Evolutionary conservation across 2,113 vertebrate species (phyloP).

Genomic region (Cheirogaleus medius): DNA sequence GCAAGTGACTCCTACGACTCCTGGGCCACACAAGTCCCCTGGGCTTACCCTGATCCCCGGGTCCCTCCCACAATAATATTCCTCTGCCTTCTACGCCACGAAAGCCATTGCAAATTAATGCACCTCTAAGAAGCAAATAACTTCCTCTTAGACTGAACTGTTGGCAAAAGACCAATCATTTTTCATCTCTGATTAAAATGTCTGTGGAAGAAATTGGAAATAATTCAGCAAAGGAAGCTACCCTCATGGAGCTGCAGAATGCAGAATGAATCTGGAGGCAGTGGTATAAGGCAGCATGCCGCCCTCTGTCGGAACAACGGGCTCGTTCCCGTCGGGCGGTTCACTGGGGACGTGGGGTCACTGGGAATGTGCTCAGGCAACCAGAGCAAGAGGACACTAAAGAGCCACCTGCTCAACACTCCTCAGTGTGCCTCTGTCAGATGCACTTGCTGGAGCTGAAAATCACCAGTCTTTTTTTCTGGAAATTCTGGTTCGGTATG

Average conservation of each 20-base stretch:
- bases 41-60: not conserved
- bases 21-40: not conserved
- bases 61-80: not conserved
- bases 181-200: slow-evolving; percentile 64
- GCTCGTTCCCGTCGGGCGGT: not conserved
- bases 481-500: not conserved
- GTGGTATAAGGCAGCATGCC: not conserved
- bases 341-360: too few species aligned
- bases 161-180: slow-evolving; percentile 24
- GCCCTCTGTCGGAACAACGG: not conserved
- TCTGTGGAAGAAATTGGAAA: slow-evolving; percentile 37
- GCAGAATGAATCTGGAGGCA: not conserved
- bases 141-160: not conserved
- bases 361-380: not conserved
- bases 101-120: not conserved
- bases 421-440: not conserved
- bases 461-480: not conserved
- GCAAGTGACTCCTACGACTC: too few species aligned
- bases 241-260: not conserved
- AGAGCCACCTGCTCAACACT: too few species aligned
- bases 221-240: not conserved
- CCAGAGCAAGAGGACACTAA: not conserved
- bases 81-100: not conserved
- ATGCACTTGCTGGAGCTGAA: not conserved
- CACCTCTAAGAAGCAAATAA: not conserved